phyloP scores from a whole-genome alignment of 2,113 vertebrate species.

The Nestor notabilis region DNA sequence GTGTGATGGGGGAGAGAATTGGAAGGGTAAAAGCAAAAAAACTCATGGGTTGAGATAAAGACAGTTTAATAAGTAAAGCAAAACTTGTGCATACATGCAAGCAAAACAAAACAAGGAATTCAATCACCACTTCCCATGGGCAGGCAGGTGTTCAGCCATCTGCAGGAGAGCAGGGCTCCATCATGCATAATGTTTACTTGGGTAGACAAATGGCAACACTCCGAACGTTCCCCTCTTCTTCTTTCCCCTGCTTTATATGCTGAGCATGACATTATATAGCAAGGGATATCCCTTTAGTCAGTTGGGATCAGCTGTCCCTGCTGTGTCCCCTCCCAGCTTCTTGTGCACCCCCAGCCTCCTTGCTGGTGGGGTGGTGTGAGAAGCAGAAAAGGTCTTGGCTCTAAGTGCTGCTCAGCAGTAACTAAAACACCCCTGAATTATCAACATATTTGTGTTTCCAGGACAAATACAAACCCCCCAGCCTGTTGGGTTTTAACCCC shows the following conservation, averaged over 20 bases:
- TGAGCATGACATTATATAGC: neutral
- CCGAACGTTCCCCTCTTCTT: too few species aligned
- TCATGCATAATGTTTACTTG: neutral
- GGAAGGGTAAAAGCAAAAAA: neutral
- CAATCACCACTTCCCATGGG: neutral
- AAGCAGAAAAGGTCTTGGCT: neutral
- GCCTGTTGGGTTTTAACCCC: too few species aligned
- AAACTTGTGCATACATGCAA: neutral
- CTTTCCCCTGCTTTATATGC: neutral
- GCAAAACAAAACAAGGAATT: neutral
- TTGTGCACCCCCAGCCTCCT: too few species aligned
- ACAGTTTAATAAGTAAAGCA: neutral
- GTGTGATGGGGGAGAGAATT: neutral
- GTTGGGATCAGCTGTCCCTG: neutral
- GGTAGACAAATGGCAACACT: rapidly evolving
- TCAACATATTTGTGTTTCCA: neutral
- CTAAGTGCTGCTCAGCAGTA: neutral
- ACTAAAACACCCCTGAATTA: neutral
- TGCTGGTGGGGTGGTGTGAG: neutral
- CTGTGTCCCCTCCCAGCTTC: neutral
- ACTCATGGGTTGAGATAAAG: neutral
- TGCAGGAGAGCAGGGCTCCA: neutral
- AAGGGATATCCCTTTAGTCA: neutral
- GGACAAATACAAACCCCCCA: neutral
- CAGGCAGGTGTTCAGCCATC: neutral